A percentile compares a stretch with the other conserved stretches of the same genome.
phyloP scores from a whole-genome alignment of 2,888 invertebrate genomes.

The Cephus nigrinus region DNA sequence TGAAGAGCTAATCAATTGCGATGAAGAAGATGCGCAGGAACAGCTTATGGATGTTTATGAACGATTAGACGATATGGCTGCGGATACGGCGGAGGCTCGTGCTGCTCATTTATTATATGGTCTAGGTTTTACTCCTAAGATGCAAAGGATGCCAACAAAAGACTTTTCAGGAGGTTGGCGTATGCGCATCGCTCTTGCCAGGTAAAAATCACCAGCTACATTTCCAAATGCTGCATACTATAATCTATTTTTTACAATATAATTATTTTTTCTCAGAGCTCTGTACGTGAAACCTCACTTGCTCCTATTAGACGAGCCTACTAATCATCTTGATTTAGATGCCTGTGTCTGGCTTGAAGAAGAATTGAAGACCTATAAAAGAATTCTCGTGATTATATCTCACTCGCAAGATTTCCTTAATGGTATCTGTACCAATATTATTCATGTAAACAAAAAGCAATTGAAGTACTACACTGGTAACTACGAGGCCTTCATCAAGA shows the following conservation, averaged over 20 bases:
- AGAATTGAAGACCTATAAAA: slow-evolving; percentile 94
- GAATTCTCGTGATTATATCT: slow-evolving; percentile 96
- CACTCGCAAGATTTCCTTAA: slow-evolving; percentile 99
- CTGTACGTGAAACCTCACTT: slow-evolving; percentile 98
- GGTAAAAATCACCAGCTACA: slow-evolving; percentile 49
- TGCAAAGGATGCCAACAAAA: slow-evolving; percentile 89
- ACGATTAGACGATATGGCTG: slow-evolving; percentile 94
- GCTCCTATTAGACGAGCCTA: slow-evolving; percentile 96
- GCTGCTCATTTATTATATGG: slow-evolving; percentile 96
- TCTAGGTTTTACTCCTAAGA: slow-evolving; percentile 90
- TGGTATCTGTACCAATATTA: slow-evolving; percentile 96
- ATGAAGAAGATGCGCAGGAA: slow-evolving; percentile 88
- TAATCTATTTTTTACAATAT: neutral
- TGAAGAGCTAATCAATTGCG: slow-evolving; percentile 86
- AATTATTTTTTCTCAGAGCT: slow-evolving; percentile 71
- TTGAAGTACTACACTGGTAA: slow-evolving; percentile 96
- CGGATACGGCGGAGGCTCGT: slow-evolving; percentile 93
- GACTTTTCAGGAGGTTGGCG: slow-evolving; percentile 97
- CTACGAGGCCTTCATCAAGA: slow-evolving; percentile 96
- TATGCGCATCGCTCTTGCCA: slow-evolving; percentile 97
- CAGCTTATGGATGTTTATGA: slow-evolving; percentile 98
- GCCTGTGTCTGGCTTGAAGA: slow-evolving; percentile 99
- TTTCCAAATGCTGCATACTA: slow-evolving; percentile 18
- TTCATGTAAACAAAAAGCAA: slow-evolving; percentile 93
- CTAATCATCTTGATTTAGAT: slow-evolving; percentile 98